Percentiles rank a stretch among this genome's conserved stretches.
Conservation (phyloP, 2,113 vertebrate genomes). For the Microcebus jonahi region DNA sequence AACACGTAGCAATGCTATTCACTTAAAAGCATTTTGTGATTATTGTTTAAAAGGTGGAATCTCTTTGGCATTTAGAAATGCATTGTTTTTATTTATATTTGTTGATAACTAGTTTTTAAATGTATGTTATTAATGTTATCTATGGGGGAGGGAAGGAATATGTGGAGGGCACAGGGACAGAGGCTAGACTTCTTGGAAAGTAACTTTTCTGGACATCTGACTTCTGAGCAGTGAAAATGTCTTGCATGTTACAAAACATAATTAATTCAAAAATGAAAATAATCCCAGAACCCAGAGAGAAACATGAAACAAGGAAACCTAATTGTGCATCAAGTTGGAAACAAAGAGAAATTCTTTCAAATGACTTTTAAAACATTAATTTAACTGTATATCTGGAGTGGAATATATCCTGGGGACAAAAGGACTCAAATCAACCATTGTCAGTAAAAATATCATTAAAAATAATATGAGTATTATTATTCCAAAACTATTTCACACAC, state of each 20-base stretch:
- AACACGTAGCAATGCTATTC: not conserved
- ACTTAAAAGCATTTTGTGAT: not conserved
- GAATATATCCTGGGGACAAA: not conserved
- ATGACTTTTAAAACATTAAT: not conserved
- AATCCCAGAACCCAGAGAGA: not conserved
- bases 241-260: not conserved
- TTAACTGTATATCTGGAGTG: not conserved
- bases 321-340: not conserved
- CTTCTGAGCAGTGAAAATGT: not conserved
- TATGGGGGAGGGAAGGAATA: not conserved
- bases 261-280: not conserved
- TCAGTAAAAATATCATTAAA: not conserved
- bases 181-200: not conserved
- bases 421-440: not conserved
- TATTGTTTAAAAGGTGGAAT: not conserved
- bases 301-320: not conserved
- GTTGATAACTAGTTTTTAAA: not conserved
- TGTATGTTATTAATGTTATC: too few relatives aligned
- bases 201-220: not conserved
- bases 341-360: not conserved
- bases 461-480: not conserved
- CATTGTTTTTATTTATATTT: not conserved
- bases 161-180: not conserved
- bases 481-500: not conserved
- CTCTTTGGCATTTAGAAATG: constrained; percentile 1